These are phyloP conservation scores for Hyperoplus lanceolatus DNA, from an alignment of 2,797 vertebrate species.

Conservation along the genomic window DNA sequence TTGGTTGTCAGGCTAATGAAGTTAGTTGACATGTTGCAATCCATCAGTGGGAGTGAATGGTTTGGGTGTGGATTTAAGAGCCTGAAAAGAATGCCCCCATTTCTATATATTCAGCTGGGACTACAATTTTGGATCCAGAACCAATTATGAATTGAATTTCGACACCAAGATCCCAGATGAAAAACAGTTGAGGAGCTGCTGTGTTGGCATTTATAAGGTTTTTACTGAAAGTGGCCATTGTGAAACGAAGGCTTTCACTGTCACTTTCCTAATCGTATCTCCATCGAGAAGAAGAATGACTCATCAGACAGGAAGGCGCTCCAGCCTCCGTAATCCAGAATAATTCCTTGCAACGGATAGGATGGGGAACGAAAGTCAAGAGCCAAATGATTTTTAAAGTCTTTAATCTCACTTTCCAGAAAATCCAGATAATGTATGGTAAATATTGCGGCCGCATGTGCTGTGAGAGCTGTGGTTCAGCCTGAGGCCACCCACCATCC, in stretches of 20 bases:
- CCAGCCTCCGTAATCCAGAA: not conserved
- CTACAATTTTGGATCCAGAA: not conserved
- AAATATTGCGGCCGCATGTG: conserved; percentile 8
- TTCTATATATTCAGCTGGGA: not conserved
- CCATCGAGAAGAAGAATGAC: not conserved
- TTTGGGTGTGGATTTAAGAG: not conserved
- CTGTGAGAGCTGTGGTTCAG: not conserved
- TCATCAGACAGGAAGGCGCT: not conserved
- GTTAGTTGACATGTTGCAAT: not conserved
- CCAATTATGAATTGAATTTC: not conserved
- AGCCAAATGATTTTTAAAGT: conserved; percentile 3
- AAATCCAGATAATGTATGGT: conserved; percentile 7
- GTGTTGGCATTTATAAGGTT: not conserved
- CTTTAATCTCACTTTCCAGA: not conserved
- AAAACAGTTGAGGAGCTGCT: not conserved
- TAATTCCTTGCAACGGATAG: not conserved
- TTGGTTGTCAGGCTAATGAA: not conserved
- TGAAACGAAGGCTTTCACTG: not conserved
- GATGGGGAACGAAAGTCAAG: conserved; percentile 11
- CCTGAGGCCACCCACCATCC: conserved; percentile 38
- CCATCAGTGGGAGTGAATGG: not conserved
- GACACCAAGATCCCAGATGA: not conserved
- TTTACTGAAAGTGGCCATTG: not conserved
- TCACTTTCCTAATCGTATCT: conserved; percentile 10
- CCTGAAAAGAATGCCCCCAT: not conserved